Base-by-base conservation (phyloP, 1,140 invertebrate genomes). In the Hestina assimilis region DNA sequence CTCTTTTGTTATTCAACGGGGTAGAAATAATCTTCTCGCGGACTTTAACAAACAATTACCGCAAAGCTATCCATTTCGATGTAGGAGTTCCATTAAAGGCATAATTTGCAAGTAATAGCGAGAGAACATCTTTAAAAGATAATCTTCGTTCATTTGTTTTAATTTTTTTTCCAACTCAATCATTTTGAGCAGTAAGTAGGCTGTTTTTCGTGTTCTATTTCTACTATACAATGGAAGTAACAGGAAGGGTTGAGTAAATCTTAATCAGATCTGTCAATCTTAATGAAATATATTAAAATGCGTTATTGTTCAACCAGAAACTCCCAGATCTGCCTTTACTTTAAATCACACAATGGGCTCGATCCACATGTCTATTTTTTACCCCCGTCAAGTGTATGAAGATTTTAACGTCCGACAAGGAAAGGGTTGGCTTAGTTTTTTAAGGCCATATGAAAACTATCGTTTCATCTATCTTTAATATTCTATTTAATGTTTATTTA, bases 271-370 rank as follows among this genome's bases (percentile, higher is more conserved):
- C 70, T 71, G 80, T 87, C 82, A 87, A 87, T 87, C 82, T 84
- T 81, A 87, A 85, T 85, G 80, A 87, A 84, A 79, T 79, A 69
- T 83, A 85, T 85, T 83, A 83, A 82, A 85, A 87, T 79, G 79
- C 68, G 63, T 85, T 79, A 82, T 84, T 84, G 81, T 84, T 83
- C 75, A 69, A 81, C 77, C 75, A 72, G 70, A 82, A 79, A 78
- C 65, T 70, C 68, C 67, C 60, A 79, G 64, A 72, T 69, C 66
- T 72, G 58, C 64, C 51, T 68, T 79, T 71, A 70, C 67, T 83
- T 75, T 61, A 65, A 77, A 75, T 71, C 65, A 78, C 53, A 87
- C 80, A 83, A 85, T 82, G 65, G 77, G 48, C 56, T 42, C 47
- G 62, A 72, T 69, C 72, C 79, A 83, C 75, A 83, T 83, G 75